Conservation (phyloP, 2,888 invertebrate genomes). For the Stenoptilia bipunctidactyla region DNA sequence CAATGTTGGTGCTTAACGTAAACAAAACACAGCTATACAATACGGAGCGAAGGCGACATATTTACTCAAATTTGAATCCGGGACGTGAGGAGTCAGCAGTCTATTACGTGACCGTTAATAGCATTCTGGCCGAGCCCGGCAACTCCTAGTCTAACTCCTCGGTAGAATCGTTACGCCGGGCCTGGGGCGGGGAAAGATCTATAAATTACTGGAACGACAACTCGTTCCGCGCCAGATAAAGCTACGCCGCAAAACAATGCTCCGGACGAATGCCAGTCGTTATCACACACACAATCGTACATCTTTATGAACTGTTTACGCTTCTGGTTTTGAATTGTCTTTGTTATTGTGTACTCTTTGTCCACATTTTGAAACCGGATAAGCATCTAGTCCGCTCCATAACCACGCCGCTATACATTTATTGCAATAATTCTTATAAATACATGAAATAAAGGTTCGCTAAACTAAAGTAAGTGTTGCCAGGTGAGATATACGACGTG, state of each 20-base stretch:
- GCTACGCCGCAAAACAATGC: slow-evolving; percentile 64
- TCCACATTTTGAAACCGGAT: slow-evolving; percentile 17
- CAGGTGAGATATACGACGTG: background rate
- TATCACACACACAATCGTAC: slow-evolving; percentile 44
- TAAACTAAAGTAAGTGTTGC: background rate
- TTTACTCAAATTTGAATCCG: slow-evolving; percentile 59
- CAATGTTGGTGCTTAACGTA: background rate
- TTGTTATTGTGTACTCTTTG: slow-evolving; percentile 27
- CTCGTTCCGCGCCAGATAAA: slow-evolving; percentile 65
- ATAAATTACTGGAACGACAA: slow-evolving; percentile 67
- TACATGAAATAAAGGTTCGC: too few species aligned
- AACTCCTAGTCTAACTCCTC: slow-evolving; percentile 27
- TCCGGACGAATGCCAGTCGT: slow-evolving; percentile 54
- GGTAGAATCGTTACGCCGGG: slow-evolving; percentile 42
- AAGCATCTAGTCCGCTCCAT: background rate
- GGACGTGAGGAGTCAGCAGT: slow-evolving; percentile 50
- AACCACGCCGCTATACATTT: background rate
- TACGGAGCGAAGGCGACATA: slow-evolving; percentile 40
- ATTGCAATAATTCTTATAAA: too few species aligned
- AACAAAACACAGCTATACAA: slow-evolving; percentile 27
- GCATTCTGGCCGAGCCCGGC: slow-evolving; percentile 34
- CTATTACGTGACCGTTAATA: slow-evolving; percentile 61
- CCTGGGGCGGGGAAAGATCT: slow-evolving; percentile 60
- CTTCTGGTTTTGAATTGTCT: slow-evolving; percentile 37
- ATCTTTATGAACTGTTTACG: slow-evolving; percentile 59